Percentiles rank a stretch among this genome's conserved stretches.
phyloP scores from a whole-genome alignment of 2,888 invertebrate genomes.

The Troglohyphantes excavatus region DNA sequence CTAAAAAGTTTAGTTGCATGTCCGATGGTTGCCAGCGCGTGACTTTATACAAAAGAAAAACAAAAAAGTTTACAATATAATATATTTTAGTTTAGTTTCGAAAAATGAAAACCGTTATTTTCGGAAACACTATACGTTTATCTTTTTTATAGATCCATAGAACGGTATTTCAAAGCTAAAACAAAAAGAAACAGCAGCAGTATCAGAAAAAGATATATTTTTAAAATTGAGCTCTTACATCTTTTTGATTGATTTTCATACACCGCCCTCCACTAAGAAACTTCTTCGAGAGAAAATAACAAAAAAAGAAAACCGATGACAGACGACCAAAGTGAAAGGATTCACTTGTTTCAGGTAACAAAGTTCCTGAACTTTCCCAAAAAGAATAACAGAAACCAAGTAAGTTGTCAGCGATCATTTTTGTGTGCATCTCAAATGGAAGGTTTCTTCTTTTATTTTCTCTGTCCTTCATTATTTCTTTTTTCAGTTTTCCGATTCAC shows the following conservation, averaged over 20 bases:
- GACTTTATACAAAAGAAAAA: too few relatives aligned
- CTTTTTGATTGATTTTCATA: conserved; percentile 54
- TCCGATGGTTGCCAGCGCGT: too few relatives aligned
- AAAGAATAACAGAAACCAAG: conserved; percentile 47
- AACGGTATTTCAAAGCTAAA: background rate
- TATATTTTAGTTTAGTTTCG: too few relatives aligned
- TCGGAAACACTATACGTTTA: too few relatives aligned
- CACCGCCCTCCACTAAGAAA: conserved; percentile 40
- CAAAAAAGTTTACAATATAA: too few relatives aligned
- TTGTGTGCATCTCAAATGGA: conserved; percentile 36
- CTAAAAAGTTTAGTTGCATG: too few relatives aligned
- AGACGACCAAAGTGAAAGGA: conserved; percentile 50
- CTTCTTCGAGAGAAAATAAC: background rate
- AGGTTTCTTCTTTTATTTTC: background rate
- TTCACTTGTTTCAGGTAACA: conserved; percentile 56
- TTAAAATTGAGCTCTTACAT: conserved; percentile 35
- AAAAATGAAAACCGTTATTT: too few relatives aligned
- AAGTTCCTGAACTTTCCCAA: conserved; percentile 40
- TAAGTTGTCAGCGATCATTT: conserved; percentile 49
- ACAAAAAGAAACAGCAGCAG: background rate
- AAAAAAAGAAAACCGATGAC: conserved; percentile 37
- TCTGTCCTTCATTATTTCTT: too few relatives aligned
- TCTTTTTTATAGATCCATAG: too few relatives aligned
- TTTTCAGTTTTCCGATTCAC: background rate
- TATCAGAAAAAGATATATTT: background rate